Conservation (phyloP, 2,797 vertebrate species). For the Gymnodraco acuticeps region DNA sequence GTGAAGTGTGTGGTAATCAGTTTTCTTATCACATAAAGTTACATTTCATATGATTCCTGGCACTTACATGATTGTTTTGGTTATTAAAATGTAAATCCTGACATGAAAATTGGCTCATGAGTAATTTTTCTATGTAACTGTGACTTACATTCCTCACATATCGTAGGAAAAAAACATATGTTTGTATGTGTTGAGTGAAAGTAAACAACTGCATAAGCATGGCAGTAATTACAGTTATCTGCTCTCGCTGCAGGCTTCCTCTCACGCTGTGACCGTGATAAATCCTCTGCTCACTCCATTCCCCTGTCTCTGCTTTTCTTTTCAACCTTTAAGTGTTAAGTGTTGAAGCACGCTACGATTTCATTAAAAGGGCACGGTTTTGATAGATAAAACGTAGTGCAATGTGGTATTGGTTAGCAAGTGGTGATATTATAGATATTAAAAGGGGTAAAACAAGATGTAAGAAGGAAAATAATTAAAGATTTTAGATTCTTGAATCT, state of each 20-base stretch:
- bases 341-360: accelerated
- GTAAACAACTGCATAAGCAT: slow-evolving; percentile 20
- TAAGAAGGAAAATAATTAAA: not conserved
- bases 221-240: slow-evolving; percentile 51
- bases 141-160: not conserved
- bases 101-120: not conserved
- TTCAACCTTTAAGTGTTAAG: not conserved
- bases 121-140: not conserved
- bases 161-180: not conserved
- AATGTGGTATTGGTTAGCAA: not conserved
- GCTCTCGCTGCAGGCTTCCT: slow-evolving; percentile 16
- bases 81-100: not conserved
- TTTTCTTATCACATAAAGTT: not conserved
- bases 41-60: not conserved
- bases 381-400: not conserved
- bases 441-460: not conserved
- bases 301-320: not conserved
- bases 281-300: slow-evolving; percentile 6
- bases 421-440: not conserved
- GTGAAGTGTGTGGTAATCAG: not conserved
- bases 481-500: not conserved
- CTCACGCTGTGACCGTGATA: not conserved
- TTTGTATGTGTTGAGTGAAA: slow-evolving; percentile 14
- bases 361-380: not conserved
- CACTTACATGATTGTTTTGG: not conserved